These are phyloP conservation scores for Numenius phaeopus DNA, from an alignment of 2,797 vertebrate species.

Conservation along the genomic window DNA sequence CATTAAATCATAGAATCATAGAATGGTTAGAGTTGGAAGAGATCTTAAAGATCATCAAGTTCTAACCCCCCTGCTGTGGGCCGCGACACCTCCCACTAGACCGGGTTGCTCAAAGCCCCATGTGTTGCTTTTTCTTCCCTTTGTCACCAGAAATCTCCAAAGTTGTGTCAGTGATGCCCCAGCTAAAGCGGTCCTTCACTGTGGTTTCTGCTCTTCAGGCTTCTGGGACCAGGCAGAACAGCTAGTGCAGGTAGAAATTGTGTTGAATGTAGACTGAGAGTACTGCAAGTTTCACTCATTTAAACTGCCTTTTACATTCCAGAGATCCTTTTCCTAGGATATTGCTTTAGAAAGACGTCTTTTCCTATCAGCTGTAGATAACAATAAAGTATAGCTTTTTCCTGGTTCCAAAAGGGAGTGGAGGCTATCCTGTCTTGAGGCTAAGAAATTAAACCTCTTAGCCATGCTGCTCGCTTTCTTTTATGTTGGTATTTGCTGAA, in stretches of 20 bases:
- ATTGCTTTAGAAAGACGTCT: not conserved
- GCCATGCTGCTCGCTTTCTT: not conserved
- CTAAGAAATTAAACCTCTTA: not conserved
- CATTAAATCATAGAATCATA: not conserved
- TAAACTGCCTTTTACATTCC: not conserved
- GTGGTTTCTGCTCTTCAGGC: not conserved
- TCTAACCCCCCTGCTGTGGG: too few relatives aligned
- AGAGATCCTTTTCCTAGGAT: not conserved
- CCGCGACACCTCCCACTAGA: too few relatives aligned
- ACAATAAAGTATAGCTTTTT: not conserved
- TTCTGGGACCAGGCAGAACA: not conserved
- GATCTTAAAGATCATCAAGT: too few relatives aligned
- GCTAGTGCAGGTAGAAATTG: not conserved
- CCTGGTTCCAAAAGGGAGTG: not conserved
- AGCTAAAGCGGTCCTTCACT: not conserved
- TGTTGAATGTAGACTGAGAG: not conserved
- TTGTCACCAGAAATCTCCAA: not conserved
- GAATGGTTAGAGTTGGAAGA: too few relatives aligned
- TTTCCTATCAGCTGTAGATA: not conserved
- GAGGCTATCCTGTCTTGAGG: not conserved
- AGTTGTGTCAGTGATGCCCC: not conserved
- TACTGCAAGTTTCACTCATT: not conserved
- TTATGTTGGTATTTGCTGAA: not conserved
- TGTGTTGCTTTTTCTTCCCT: not conserved
- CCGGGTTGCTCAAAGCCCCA: too few relatives aligned